phyloP scores from a whole-genome alignment of 2,113 vertebrate genomes.

The Diphyllodes magnificus region DNA sequence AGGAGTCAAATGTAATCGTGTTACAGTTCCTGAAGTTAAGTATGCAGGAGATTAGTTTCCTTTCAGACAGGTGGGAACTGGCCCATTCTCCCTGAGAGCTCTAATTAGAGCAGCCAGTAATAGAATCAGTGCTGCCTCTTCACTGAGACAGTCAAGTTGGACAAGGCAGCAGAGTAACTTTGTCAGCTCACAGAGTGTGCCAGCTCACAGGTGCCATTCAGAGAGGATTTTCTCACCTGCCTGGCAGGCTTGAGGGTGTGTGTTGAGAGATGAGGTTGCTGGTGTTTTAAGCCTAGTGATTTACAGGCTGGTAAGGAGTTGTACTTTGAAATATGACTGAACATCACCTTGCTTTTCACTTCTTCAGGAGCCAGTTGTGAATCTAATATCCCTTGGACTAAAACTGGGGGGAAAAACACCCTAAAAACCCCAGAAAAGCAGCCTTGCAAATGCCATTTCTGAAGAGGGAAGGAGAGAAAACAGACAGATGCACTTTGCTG shows the following conservation, averaged over 20 bases:
- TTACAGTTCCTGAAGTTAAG: neutral
- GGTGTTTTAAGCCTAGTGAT: neutral
- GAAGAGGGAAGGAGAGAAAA: constrained; percentile 1
- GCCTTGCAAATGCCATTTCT: neutral
- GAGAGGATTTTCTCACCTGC: neutral
- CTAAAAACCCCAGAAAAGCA: neutral
- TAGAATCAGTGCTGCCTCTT: neutral
- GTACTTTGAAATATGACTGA: neutral
- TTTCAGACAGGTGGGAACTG: neutral
- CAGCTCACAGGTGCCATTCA: neutral
- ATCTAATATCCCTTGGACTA: neutral
- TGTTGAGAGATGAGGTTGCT: neutral
- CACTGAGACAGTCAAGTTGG: neutral
- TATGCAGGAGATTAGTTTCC: neutral
- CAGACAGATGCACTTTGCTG: constrained; percentile 47
- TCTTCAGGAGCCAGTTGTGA: neutral
- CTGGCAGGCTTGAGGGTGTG: neutral
- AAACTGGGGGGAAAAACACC: neutral
- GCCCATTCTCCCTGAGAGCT: neutral
- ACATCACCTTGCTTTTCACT: neutral
- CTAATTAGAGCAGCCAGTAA: neutral
- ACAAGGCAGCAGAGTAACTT: neutral
- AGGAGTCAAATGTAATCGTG: neutral
- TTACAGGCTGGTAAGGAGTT: neutral
- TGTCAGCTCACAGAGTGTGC: neutral